These are phyloP conservation scores for Amphiura filiformis DNA, from an alignment of 35 echinoderm and acorn worm species.

Conservation along the genomic window DNA sequence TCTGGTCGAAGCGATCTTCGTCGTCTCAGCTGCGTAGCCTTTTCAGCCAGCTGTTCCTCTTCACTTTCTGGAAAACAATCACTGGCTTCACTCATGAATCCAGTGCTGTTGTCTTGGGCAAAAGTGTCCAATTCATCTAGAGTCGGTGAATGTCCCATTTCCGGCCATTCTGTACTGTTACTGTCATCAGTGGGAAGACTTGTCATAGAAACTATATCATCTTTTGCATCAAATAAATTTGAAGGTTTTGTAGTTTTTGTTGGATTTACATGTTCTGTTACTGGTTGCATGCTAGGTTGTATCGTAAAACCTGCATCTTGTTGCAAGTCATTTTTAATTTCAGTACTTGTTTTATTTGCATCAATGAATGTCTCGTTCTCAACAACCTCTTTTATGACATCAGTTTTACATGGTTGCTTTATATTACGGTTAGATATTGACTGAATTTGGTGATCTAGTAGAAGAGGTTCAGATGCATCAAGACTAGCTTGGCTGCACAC, in stretches of 20 bases:
- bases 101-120: background rate
- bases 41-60: conserved; percentile 3
- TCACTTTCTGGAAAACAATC: background rate
- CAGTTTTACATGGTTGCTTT: background rate
- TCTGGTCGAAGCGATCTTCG: background rate
- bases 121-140: background rate
- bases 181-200: background rate
- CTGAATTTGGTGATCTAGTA: background rate
- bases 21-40: background rate
- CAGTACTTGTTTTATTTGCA: too few relatives aligned
- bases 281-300: too few relatives aligned
- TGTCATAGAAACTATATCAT: too few relatives aligned
- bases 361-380: too few relatives aligned
- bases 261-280: too few relatives aligned
- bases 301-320: too few relatives aligned
- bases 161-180: background rate
- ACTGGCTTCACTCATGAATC: background rate
- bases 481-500: background rate
- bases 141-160: background rate
- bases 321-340: too few relatives aligned
- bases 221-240: too few relatives aligned
- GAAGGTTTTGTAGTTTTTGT: too few relatives aligned
- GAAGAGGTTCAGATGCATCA: background rate
- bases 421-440: background rate
- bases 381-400: background rate